Conservation (phyloP, 2,797 vertebrate genomes). For the Notamacropus eugenii region DNA sequence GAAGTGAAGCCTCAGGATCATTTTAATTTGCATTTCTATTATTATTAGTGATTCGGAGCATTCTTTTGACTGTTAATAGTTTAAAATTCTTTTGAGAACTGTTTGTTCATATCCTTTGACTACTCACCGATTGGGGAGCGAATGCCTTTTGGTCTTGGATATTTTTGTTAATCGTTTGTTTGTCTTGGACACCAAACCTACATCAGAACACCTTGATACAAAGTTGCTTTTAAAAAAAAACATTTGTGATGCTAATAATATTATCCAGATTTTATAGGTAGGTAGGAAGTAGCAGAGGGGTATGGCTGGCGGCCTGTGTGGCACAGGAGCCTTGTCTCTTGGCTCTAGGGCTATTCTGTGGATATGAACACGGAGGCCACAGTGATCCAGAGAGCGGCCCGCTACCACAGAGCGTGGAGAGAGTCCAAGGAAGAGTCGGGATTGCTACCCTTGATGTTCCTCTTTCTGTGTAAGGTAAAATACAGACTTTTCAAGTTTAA, state of each 20-base stretch:
- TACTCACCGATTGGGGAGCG: background rate
- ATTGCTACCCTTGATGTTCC: constrained; percentile 85
- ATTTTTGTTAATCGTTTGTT: background rate
- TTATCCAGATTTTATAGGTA: background rate
- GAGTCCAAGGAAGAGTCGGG: constrained; percentile 83
- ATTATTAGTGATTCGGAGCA: background rate
- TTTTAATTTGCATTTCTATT: background rate
- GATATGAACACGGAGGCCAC: constrained; percentile 85
- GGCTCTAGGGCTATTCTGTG: constrained; percentile 86
- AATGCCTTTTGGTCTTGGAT: background rate
- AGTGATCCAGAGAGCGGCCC: constrained; percentile 85
- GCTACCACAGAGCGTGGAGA: constrained; percentile 84
- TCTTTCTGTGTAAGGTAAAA: constrained; percentile 90
- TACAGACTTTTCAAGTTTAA: constrained; percentile 39
- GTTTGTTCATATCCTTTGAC: background rate
- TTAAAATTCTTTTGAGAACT: background rate
- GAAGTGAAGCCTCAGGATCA: background rate
- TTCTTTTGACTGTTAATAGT: background rate
- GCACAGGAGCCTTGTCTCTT: constrained; percentile 21
- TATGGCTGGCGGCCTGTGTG: background rate
- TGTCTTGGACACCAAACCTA: background rate
- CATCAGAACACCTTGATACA: background rate
- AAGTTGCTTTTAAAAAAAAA: background rate
- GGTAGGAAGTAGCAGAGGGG: background rate
- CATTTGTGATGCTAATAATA: background rate